phyloP scores from a whole-genome alignment of 1,140 invertebrate genomes.

The Drosophila orena region DNA sequence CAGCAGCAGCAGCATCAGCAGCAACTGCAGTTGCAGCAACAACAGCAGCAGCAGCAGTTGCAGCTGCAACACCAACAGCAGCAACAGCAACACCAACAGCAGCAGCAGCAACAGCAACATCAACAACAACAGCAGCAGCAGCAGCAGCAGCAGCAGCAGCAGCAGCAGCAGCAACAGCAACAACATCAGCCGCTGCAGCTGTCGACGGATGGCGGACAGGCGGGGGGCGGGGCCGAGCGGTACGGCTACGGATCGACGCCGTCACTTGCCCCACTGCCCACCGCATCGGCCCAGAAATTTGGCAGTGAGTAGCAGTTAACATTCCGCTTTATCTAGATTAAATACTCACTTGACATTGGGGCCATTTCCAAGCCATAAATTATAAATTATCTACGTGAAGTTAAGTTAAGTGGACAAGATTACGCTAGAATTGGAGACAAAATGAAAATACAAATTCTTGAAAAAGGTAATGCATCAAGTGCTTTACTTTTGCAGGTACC shows the following conservation, averaged over 20 bases:
- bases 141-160: not conserved
- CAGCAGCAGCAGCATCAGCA: constrained; percentile 58
- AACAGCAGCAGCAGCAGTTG: not conserved
- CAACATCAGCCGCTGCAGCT: constrained; percentile 15
- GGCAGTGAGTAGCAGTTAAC: constrained; percentile 72
- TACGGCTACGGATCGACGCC: constrained; percentile 81
- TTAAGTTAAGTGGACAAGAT: constrained; percentile 1
- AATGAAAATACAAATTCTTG: no score
- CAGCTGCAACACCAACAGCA: not conserved
- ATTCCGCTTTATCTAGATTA: constrained; percentile 26
- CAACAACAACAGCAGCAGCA: constrained; percentile 25
- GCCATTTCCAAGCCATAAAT: constrained; percentile 4
- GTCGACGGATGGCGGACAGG: not conserved
- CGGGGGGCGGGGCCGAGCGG: constrained; percentile 52
- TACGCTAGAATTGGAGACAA: not conserved
- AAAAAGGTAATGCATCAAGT: not conserved
- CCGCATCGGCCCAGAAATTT: constrained; percentile 69
- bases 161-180: constrained; percentile 24
- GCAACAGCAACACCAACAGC: constrained; percentile 32
- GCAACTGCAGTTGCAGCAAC: constrained; percentile 36
- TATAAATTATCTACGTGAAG: not conserved
- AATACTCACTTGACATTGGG: constrained; percentile 14
- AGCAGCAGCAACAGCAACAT: constrained; percentile 27
- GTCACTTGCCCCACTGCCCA: constrained; percentile 64
- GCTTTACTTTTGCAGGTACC: constrained; percentile 43